A percentile compares a stretch with the other conserved stretches of the same genome.
Conservation (phyloP, 2,797 vertebrate genomes). For the Xiphorhynchus erythropygius region DNA sequence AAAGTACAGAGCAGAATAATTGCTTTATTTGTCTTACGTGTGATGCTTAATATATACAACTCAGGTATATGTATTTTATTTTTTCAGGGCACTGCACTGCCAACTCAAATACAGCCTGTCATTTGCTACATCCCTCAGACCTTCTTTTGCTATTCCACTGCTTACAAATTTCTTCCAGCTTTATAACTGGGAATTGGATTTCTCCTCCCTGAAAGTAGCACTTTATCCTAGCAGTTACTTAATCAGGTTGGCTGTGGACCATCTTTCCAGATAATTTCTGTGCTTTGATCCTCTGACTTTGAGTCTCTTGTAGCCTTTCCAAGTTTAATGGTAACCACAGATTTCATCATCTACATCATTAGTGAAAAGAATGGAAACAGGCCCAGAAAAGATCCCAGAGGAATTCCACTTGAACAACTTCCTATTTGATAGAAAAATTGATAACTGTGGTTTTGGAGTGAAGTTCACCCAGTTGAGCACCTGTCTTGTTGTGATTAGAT, state of each 20-base stretch:
- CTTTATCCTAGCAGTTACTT: background rate
- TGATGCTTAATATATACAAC: background rate
- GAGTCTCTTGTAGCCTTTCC: background rate
- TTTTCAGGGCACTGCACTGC: background rate
- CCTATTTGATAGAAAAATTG: conserved; percentile 54
- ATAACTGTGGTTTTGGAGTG: conserved; percentile 25
- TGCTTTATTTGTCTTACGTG: background rate
- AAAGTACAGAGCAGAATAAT: background rate
- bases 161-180: background rate
- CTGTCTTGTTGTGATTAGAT: background rate
- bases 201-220: background rate
- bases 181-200: background rate
- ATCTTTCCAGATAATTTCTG: background rate
- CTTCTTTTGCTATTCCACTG: background rate
- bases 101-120: background rate
- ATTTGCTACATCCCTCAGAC: background rate
- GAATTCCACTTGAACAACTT: conserved; percentile 33
- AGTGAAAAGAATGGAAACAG: conserved; percentile 31
- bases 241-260: background rate
- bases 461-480: background rate
- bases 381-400: conserved; percentile 9
- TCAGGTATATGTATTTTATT: background rate
- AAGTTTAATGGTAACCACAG: conserved; percentile 9
- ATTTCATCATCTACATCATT: conserved; percentile 24
- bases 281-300: background rate